Conservation (phyloP, 2,113 vertebrate genomes). For the Melanocharis versteri region DNA sequence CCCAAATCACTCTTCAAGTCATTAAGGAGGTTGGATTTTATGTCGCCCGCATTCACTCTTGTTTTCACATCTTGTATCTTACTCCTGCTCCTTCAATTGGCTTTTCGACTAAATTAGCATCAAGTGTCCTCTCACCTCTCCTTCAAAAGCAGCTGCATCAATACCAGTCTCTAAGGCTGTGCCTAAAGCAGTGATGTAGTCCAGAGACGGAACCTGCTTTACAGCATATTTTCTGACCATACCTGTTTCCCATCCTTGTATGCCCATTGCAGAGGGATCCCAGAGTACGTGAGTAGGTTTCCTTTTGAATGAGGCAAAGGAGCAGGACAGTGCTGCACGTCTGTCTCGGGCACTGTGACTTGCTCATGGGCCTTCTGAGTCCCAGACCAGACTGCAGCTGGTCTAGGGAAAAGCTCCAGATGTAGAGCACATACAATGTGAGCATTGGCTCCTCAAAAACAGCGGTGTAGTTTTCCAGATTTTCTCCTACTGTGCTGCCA, state of each 20-base stretch:
- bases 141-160: neutral
- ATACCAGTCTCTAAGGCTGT: neutral
- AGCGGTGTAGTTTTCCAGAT: neutral
- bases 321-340: neutral
- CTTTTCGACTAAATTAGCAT: neutral
- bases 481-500: neutral
- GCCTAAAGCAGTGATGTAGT: neutral
- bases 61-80: neutral
- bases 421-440: neutral
- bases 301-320: neutral
- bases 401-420: neutral
- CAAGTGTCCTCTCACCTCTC: neutral
- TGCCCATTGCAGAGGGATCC: neutral
- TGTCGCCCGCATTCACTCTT: neutral
- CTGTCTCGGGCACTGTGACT: neutral
- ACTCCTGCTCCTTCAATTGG: neutral
- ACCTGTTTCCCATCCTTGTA: neutral
- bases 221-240: neutral
- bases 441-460: neutral
- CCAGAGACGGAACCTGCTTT: neutral
- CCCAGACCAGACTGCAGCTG: neutral
- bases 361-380: neutral
- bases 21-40: neutral
- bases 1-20: neutral
- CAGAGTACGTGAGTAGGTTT: fast-evolving